phyloP scores from a whole-genome alignment of 2,888 invertebrate genomes.

The Oeneis ivallda region DNA sequence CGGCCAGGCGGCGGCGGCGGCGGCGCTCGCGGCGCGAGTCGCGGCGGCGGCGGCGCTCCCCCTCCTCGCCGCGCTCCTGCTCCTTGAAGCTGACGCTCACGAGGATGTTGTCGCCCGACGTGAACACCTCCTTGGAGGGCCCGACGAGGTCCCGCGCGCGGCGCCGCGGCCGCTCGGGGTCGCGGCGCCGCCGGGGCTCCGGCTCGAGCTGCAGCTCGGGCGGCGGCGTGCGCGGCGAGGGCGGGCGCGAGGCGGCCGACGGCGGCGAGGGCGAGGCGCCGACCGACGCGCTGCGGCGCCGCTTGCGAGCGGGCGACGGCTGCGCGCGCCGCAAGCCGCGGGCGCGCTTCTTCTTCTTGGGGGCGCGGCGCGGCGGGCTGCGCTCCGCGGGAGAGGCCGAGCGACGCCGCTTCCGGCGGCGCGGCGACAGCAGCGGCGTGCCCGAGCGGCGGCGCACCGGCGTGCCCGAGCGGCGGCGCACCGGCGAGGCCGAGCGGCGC shows the following conservation, averaged over 20 bases:
- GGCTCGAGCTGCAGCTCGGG: conserved; percentile 67
- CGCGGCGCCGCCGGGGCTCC: conserved; percentile 49
- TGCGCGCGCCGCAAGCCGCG: conserved; percentile 49
- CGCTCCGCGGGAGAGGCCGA: conserved; percentile 47
- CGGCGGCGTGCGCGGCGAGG: conserved; percentile 85
- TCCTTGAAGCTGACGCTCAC: conserved; percentile 96
- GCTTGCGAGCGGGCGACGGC: conserved; percentile 59
- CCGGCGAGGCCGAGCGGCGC: conserved; percentile 42
- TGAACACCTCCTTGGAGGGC: conserved; percentile 94
- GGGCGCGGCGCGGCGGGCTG: conserved; percentile 51
- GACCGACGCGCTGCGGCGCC: conserved; percentile 50
- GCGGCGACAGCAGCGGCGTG: conserved; percentile 49
- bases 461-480: no score
- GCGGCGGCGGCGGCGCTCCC: conserved; percentile 53
- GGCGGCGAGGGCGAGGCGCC: conserved; percentile 49
- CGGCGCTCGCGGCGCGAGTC: conserved; percentile 45
- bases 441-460: conserved; percentile 48
- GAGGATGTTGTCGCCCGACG: conserved; percentile 95
- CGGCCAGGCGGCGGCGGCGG: conserved; percentile 45
- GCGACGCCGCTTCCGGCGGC: conserved; percentile 48
- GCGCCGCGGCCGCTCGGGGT: conserved; percentile 38
- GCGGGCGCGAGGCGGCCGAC: conserved; percentile 71
- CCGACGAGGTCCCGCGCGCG: conserved; percentile 55
- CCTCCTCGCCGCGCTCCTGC: conserved; percentile 67
- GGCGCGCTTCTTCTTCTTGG: conserved; percentile 60